Evolutionary conservation across 2,797 vertebrate genomes (phyloP), one percentile per base, ranked within the genome.

Genomic region (Centropyge bicolor): DNA sequence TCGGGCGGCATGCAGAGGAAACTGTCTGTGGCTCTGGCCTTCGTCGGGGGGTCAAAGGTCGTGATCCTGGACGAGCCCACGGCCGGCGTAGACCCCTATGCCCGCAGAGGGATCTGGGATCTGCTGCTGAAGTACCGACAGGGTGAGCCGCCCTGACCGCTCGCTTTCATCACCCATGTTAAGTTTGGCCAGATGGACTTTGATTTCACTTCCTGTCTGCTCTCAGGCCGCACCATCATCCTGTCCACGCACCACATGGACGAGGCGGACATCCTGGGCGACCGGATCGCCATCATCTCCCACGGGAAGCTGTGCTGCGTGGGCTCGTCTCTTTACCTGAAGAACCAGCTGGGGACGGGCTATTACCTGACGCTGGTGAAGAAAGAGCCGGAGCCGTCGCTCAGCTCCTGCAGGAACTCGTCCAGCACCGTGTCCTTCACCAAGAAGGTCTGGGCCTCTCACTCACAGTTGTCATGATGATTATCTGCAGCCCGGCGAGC

Each of bases 181-280:
- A 24, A 13, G 12, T 31, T 40, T 40, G 38, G 0, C 6, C 8
- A 5, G 16, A 22, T 1, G 9, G 8, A 2, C 41, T 6, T 0
- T 43, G 10, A 8, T 8, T 52, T 38, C 41, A 48, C n/a, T 0
- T 24, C 10, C 5, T 1, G 22, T 13, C 16, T 43, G 38, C 57
- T 20, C 49, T 61, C 88, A 99, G 98, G 96, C 8, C 96, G 98
- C 46, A 99, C 98, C 72, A 99, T 99, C 84, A 98, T 99, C 89
- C 95, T 99, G 17, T 99, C 98, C 79, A 99, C 98, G 0, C 98
- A 99, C 84, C 98, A 99, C 93, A 99, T 99, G 98, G 98, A 99
- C 12, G 98, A 99, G 80, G 98, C 98, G 0, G 98, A 99, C 89
- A 97, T 99, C 83, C 80, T 99, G 4, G 98, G 98, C 0, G 98